Evolutionary conservation across 2,113 vertebrate genomes (phyloP).

Genomic region (Pheucticus melanocephalus): DNA sequence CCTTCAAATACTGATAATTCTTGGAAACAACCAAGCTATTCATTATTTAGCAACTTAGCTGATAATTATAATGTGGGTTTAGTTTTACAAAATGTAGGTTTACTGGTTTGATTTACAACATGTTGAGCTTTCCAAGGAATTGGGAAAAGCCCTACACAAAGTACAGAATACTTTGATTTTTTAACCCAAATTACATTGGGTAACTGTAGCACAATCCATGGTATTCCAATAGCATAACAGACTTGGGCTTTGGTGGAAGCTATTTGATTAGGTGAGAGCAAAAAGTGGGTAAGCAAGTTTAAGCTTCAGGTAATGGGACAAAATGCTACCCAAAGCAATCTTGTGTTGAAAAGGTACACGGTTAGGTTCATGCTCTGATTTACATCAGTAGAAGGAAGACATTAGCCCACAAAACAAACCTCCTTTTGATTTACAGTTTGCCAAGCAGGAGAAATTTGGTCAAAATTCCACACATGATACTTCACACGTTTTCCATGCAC

Average conservation of each 20-base stretch:
- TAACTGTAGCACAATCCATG: not conserved
- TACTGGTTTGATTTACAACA: not conserved
- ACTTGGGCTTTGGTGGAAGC: not conserved
- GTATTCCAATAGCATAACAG: accelerated
- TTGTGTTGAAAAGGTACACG: not conserved
- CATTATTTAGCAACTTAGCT: not conserved
- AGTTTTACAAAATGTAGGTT: not conserved
- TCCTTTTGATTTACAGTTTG: not conserved
- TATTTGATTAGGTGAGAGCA: not conserved
- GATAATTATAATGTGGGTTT: not conserved
- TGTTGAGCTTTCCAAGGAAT: not conserved
- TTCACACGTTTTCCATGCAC: not conserved
- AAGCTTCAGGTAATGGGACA: not conserved
- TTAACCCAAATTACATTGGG: not conserved
- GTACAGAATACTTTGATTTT: not conserved
- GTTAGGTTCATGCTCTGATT: not conserved
- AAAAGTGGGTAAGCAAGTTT: not conserved
- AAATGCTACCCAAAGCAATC: not conserved
- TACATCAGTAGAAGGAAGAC: not conserved
- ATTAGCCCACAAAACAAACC: not conserved
- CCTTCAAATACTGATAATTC: not conserved
- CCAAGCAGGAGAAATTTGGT: not conserved
- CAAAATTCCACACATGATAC: not conserved
- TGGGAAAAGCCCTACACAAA: not conserved
- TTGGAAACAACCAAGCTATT: not conserved